phyloP scores from a whole-genome alignment of 2,888 invertebrate species.

The Lutraria lutraria region DNA sequence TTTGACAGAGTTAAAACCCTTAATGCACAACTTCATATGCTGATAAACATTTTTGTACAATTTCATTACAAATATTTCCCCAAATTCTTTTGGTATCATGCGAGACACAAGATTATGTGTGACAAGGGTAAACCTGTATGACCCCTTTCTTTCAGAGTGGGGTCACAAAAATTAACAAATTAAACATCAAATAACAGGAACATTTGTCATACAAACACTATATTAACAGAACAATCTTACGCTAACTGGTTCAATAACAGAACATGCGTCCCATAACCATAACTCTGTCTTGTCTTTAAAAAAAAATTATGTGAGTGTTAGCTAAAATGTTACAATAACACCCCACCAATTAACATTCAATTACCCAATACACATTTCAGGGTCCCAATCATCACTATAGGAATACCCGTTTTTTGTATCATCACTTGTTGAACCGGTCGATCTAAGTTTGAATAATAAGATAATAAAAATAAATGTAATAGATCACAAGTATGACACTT shows the following conservation, averaged over 20 bases:
- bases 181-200: too few species aligned
- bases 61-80: too few species aligned
- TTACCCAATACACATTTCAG: conserved; percentile 20
- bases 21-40: too few species aligned
- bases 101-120: too few species aligned
- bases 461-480: neutral
- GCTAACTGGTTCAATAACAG: neutral
- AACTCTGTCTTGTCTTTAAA: neutral
- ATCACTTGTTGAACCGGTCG: neutral
- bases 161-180: too few species aligned
- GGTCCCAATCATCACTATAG: conserved; percentile 9
- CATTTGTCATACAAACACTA: too few species aligned
- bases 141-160: too few species aligned
- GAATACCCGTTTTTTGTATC: neutral
- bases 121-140: too few species aligned
- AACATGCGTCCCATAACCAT: neutral
- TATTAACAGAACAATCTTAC: neutral
- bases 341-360: conserved; percentile 5
- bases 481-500: too few species aligned
- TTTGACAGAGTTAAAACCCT: too few species aligned
- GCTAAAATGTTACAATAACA: neutral
- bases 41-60: too few species aligned
- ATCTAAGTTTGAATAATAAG: conserved; percentile 6
- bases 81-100: too few species aligned
- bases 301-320: neutral